Conservation (phyloP, 2,113 vertebrate species). For the Neomonachus schauinslandi region DNA sequence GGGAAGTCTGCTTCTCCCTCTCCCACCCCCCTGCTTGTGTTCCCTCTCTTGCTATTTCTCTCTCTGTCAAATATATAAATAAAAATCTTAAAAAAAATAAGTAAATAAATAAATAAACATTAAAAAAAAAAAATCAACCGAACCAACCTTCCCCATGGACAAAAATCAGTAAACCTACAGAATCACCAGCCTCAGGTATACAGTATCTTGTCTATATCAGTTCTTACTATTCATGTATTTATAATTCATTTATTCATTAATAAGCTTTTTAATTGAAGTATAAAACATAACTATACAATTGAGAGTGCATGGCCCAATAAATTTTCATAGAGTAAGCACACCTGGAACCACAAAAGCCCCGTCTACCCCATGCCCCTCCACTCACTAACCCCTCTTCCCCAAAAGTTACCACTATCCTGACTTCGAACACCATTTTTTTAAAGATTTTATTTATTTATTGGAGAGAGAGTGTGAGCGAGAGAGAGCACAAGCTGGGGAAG, state of each 20-base stretch:
- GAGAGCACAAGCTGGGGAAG: neutral
- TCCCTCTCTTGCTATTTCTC: too few species aligned
- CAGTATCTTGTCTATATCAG: neutral
- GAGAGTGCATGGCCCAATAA: neutral
- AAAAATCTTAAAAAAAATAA: too few species aligned
- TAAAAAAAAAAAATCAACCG: neutral
- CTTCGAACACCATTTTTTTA: neutral
- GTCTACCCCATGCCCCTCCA: neutral
- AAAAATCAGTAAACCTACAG: neutral
- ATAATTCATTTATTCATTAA: neutral
- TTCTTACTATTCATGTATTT: neutral
- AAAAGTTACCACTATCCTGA: neutral
- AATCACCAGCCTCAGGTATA: neutral
- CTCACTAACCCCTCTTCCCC: neutral
- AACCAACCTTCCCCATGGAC: neutral
- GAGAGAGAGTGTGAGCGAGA: neutral
- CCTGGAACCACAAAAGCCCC: neutral
- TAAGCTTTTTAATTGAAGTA: neutral
- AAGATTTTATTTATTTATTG: neutral
- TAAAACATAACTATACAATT: neutral
- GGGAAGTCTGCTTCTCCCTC: too few species aligned
- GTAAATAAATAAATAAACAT: neutral
- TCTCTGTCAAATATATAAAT: too few species aligned
- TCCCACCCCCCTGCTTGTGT: too few species aligned
- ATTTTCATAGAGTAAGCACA: neutral